These are phyloP conservation scores for Tachina grossa DNA, from an alignment of 2,888 invertebrate genomes.

Conservation along the genomic window DNA sequence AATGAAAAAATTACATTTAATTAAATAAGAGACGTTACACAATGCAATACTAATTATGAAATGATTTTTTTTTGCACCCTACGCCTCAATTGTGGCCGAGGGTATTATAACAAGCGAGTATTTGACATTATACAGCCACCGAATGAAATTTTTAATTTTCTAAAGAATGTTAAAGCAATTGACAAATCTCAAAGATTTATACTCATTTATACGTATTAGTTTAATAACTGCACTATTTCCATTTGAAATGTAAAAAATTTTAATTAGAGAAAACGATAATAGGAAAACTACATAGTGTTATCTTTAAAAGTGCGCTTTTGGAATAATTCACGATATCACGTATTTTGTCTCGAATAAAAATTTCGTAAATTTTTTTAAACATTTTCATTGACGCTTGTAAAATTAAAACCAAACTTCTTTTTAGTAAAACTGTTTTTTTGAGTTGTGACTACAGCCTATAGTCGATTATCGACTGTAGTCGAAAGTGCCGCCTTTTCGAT, in stretches of 20 bases:
- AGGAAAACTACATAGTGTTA: no score
- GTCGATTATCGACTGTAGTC: no score
- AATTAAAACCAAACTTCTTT: no score
- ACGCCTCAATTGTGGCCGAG: not conserved
- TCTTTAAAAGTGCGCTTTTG: no score
- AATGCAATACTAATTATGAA: conserved; percentile 34
- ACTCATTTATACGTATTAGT: not conserved
- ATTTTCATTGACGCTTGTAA: no score
- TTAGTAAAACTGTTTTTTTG: no score
- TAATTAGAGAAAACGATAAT: not conserved
- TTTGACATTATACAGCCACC: not conserved
- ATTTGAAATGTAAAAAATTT: not conserved
- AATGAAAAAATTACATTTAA: conserved; percentile 41
- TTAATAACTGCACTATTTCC: conserved; percentile 16
- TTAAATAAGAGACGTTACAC: conserved; percentile 49
- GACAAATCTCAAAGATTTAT: conserved; percentile 21
- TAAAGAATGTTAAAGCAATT: conserved; percentile 34
- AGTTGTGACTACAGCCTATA: no score
- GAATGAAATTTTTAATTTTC: not conserved
- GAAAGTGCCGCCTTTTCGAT: no score
- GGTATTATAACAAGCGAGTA: not conserved
- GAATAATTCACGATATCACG: no score
- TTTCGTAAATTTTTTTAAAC: no score
- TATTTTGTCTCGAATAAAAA: no score
- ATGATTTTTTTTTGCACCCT: not conserved